phyloP scores from a whole-genome alignment of 37 sponge, comb jelly and placozoan species.

The Bolinopsis microptera region DNA sequence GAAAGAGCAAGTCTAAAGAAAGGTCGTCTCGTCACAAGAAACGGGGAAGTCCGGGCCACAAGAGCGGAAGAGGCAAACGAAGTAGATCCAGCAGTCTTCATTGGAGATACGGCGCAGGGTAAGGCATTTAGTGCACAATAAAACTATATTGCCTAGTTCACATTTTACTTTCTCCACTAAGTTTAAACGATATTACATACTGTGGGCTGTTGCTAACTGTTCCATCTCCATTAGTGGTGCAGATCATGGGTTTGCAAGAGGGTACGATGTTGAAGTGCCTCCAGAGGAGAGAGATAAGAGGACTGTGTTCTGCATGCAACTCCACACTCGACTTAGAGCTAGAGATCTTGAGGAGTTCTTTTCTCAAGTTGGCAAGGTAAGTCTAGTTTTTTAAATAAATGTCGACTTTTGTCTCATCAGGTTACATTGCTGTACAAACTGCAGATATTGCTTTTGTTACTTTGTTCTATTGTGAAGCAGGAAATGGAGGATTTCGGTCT shows the following conservation, averaged over 20 bases:
- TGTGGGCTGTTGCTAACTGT: too few species aligned
- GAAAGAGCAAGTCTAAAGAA: constrained; percentile 64
- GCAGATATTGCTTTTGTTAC: too few species aligned
- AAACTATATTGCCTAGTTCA: too few species aligned
- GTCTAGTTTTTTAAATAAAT: too few species aligned
- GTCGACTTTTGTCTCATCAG: too few species aligned
- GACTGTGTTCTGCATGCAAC: constrained; percentile 98
- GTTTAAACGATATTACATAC: too few species aligned
- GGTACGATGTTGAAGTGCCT: constrained; percentile 75
- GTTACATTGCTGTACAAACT: too few species aligned
- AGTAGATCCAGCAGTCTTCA: constrained; percentile 62
- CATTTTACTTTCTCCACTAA: too few species aligned
- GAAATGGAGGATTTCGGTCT: too few species aligned
- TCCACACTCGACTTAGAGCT: constrained; percentile 74
- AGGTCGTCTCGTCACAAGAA: constrained; percentile 24
- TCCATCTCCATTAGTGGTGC: background rate
- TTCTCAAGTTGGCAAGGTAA: constrained; percentile 78
- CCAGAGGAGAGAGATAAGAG: constrained; percentile 84
- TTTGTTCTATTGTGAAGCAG: background rate
- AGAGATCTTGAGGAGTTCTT: constrained; percentile 91
- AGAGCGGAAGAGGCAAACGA: constrained; percentile 27
- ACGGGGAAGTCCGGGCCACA: background rate
- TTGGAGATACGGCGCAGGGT: constrained; percentile 26
- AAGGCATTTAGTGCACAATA: too few species aligned
- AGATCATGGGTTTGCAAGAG: constrained; percentile 25